These are phyloP conservation scores for Syrrhaptes paradoxus DNA, from an alignment of 2,113 vertebrate genomes.

Conservation along the genomic window DNA sequence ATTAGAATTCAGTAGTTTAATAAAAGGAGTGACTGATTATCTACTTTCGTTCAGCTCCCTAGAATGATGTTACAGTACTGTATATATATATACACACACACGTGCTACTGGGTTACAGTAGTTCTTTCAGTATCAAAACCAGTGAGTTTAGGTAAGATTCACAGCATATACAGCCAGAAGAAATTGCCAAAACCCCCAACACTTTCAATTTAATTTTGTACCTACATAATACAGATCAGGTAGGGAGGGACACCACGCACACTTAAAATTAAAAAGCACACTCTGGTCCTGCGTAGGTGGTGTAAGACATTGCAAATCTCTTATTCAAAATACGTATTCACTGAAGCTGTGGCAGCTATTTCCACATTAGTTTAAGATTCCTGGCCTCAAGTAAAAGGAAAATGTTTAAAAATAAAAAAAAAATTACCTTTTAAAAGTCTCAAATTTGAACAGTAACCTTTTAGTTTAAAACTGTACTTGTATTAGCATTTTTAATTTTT, in stretches of 20 bases:
- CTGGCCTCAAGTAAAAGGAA: not conserved
- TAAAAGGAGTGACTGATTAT: not conserved
- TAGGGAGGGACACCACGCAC: not conserved
- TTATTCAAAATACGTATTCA: not conserved
- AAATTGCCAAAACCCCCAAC: not conserved
- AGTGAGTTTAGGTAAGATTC: not conserved
- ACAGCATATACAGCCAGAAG: not conserved
- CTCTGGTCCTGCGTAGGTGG: not conserved
- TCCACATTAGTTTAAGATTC: not conserved
- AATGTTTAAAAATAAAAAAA: not conserved
- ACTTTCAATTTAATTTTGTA: not conserved
- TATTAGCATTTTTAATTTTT: not conserved
- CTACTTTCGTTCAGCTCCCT: not conserved
- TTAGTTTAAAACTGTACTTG: not conserved
- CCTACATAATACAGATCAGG: not conserved
- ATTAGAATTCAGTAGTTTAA: not conserved
- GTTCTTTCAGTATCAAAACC: not conserved
- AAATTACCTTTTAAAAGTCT: not conserved
- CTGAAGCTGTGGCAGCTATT: not conserved
- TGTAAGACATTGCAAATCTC: not conserved
- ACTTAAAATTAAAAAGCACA: not conserved
- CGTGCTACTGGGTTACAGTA: not conserved
- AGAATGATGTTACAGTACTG: not conserved
- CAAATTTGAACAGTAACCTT: not conserved
- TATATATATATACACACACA: not conserved